Base-by-base conservation (phyloP, 2,888 invertebrate species). In the Pollenia amentaria region DNA sequence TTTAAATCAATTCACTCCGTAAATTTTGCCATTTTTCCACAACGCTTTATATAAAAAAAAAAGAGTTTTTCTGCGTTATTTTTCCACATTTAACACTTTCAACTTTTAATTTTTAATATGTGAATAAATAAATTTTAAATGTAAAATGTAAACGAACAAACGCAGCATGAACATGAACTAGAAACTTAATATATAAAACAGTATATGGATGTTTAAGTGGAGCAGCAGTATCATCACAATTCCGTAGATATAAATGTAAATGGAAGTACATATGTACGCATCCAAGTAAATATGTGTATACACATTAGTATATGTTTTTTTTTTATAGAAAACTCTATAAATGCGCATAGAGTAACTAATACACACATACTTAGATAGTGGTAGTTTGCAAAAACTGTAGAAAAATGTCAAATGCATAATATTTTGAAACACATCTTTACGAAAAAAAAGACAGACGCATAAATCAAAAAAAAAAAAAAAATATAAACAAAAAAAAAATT, bases 41-140 rank as follows among this genome's bases (percentile, higher is more conserved):
- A 29, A 6, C 29, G 0, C 6, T 6, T 29, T 11, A 42, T 14
- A 51, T 10, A 18, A 16, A 60, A 11, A n/a, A 78, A 14, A 69
- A 62, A 16, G 2, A 69, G n/a, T 12, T 48, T 64, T 72, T 57
- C 42, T 60, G 29, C 72, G 64, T 42, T 38, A 51, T 79, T 79
- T 75, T 77, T 53, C 70, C 76, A 86, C 72, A 86, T 83, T 86
- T 76, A 83, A 86, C 79, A 86, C 83, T 76, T 76, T 69, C 44
- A 65, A 65, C 69, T 86, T 86, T 86, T 82, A 86, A 86, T 83
- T 82, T 86, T 86, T 86, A 65, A 83, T 86, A 76, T 86, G 86
- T 83, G 83, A 76, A 83, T 83, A 86, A 86, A 86, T 79, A 83
- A 86, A 86, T 86, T 70, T 70, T 67, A 65, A 70, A 82, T 57